phyloP scores from a whole-genome alignment of 2,888 invertebrate species.

The Aporophyla lueneburgensis region DNA sequence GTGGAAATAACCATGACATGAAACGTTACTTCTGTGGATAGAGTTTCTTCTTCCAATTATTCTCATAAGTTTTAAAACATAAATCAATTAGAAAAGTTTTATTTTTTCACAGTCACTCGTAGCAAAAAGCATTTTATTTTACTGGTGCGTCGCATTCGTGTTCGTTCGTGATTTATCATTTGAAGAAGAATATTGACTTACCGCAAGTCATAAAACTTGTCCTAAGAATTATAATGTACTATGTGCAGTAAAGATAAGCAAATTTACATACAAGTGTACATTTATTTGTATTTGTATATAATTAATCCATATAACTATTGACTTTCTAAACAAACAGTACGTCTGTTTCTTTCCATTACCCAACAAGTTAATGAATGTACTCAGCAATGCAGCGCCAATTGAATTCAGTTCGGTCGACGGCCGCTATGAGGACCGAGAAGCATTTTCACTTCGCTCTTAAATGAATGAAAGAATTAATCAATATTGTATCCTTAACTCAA shows the following conservation, averaged over 20 bases:
- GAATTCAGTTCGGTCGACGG: neutral
- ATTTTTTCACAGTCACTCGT: neutral
- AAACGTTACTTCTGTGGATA: too few relatives aligned
- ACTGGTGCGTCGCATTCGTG: neutral
- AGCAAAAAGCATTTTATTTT: neutral
- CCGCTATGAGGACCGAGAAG: neutral
- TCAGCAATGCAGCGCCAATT: neutral
- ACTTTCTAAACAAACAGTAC: constrained; percentile 31
- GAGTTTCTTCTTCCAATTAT: neutral
- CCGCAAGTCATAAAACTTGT: neutral
- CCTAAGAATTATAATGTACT: neutral
- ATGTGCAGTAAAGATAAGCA: constrained; percentile 14
- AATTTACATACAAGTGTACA: constrained; percentile 15
- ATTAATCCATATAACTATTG: constrained; percentile 13
- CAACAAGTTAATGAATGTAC: neutral
- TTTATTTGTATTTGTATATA: neutral
- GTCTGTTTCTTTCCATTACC: neutral
- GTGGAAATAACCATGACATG: neutral
- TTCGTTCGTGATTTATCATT: neutral
- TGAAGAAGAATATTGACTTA: neutral
- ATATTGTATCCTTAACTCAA: too few relatives aligned
- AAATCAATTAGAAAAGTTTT: neutral
- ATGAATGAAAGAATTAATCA: neutral
- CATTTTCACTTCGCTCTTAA: neutral
- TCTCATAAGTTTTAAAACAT: neutral